phyloP scores from a whole-genome alignment of 2,113 vertebrate species.

The Megaleporinus macrocephalus region DNA sequence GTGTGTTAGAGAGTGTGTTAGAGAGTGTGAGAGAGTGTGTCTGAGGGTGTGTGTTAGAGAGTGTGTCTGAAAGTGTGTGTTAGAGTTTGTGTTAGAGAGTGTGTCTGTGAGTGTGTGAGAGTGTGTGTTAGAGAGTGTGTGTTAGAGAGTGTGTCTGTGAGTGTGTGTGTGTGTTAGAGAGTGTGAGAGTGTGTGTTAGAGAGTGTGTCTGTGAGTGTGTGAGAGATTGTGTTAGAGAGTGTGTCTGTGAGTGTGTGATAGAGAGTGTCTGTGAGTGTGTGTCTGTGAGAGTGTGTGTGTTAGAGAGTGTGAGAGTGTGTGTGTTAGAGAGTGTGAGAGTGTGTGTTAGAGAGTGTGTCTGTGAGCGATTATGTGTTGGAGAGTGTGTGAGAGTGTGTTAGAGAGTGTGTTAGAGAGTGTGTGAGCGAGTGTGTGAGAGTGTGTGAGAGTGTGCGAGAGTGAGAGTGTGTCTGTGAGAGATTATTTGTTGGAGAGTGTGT shows the following conservation, averaged over 20 bases:
- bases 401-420: neutral
- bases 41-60: neutral
- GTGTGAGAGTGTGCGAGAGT: constrained; percentile 1
- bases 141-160: neutral
- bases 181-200: constrained; percentile 16
- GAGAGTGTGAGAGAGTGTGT: neutral
- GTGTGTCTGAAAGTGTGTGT: constrained; percentile 24
- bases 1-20: no score
- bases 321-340: constrained; percentile 9
- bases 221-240: constrained; percentile 6
- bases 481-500: neutral
- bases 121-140: constrained; percentile 18
- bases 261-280: neutral
- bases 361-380: no score
- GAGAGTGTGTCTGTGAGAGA: no score
- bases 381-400: constrained; percentile 8
- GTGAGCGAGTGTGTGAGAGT: no score
- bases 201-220: neutral
- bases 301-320: neutral
- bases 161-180: no score
- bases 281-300: constrained; percentile 20
- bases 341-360: constrained; percentile 4
- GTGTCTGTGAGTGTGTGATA: no score
- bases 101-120: neutral
- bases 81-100: no score